Base-by-base conservation (phyloP, 2,888 invertebrate species). In the Tricholauxania praeusta region DNA sequence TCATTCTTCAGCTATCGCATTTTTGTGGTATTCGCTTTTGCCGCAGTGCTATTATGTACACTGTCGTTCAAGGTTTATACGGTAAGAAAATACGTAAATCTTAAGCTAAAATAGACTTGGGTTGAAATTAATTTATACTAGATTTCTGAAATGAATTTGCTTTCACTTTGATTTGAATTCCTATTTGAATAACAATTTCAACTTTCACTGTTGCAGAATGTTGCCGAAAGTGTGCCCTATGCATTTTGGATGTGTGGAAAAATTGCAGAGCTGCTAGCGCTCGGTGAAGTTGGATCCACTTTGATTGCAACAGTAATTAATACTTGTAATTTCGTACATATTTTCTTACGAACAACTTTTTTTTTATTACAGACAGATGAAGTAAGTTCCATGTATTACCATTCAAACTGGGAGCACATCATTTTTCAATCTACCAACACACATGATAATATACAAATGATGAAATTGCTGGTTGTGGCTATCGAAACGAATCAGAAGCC, bases 11-110 rank as follows among this genome's bases (percentile, higher is more conserved):
- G 79, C 0, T 79, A 81, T 69, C 80, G 83, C 0, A 78, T 84
- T 15, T 85, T 85, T 59, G 73, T 82, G 12, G 79, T 80, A 78
- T 81, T 85, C 63, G 74, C 79, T 3, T 82, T 81, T 32, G 81
- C 84, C 19, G 82, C 85, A 0, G 55, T 63, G 0, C 22, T 81
- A 1, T 19, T 85, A 4, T 85, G 85, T 71, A 80, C 78, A 0
- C 47, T 85, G n/a, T 77, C 78, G 17, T 84, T 83, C 48, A 84
- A 84, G 74, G 79, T 82, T 3, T 80, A 80, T 70, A 80, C 80
- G 79, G 80, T 80, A 55, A 67, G 72, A 68, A 5, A 3, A 1
- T 22, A 22, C 22, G n/a, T n/a, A n/a, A n/a, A n/a, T n/a, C n/a
- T n/a, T n/a, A n/a, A n/a, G n/a, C n/a, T n/a, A n/a, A n/a, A n/a